Evolutionary conservation across 2,888 invertebrate species (phyloP).

Genomic region (Rambutsinella grinnellia): DNA sequence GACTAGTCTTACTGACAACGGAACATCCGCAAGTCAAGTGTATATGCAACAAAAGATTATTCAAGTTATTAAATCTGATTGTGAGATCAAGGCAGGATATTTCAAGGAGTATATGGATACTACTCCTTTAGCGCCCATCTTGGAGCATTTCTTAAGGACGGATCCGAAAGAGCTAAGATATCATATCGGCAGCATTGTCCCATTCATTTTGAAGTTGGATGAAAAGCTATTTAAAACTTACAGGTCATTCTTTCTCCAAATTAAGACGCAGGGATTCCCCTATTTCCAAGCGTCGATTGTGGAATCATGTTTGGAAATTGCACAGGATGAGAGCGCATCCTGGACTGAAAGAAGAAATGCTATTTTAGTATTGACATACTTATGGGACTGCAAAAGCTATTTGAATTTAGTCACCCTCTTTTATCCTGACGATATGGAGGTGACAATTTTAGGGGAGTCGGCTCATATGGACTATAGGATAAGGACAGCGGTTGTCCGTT

Average conservation of each 20-base stretch:
- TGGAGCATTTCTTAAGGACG: conserved; percentile 22
- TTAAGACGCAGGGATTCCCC: conserved; percentile 53
- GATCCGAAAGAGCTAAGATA: conserved; percentile 36
- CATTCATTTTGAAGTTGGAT: conserved; percentile 39
- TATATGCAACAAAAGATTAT: conserved; percentile 19
- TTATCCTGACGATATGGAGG: conserved; percentile 28
- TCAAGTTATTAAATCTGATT: conserved; percentile 18
- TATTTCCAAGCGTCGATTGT: conserved; percentile 42
- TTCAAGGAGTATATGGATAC: conserved; percentile 41
- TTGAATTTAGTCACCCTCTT: conserved; percentile 46
- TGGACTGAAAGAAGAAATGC: conserved; percentile 45
- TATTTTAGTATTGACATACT: conserved; percentile 26
- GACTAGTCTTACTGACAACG: not conserved
- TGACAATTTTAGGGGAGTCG: conserved; percentile 5
- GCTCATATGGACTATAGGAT: conserved; percentile 31
- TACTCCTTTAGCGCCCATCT: conserved; percentile 27
- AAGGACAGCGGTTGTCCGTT: conserved; percentile 27
- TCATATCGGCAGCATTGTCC: conserved; percentile 31
- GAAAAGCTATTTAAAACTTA: conserved; percentile 38
- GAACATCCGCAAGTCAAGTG: not conserved
- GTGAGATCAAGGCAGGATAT: conserved; percentile 32
- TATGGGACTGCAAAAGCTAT: conserved; percentile 51
- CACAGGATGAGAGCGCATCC: conserved; percentile 42
- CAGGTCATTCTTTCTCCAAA: conserved; percentile 21
- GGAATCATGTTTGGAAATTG: conserved; percentile 51